These are phyloP conservation scores for Molossus alvarezi DNA, from an alignment of 2,797 vertebrate genomes.

Conservation along the genomic window DNA sequence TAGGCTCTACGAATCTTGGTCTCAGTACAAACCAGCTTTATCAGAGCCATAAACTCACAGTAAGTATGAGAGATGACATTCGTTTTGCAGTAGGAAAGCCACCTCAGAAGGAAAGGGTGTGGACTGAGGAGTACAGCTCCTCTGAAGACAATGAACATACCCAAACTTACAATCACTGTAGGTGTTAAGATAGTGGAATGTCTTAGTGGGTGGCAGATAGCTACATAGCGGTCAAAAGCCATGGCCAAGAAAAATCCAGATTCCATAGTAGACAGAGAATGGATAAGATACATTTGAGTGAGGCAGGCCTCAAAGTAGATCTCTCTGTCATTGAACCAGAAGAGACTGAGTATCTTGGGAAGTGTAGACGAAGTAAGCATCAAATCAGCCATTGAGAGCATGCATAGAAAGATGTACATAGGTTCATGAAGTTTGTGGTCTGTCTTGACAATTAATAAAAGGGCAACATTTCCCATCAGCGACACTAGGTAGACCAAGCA, in stretches of 20 bases:
- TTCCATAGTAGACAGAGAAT: constrained; percentile 77
- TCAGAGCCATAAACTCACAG: constrained; percentile 84
- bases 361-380: constrained; percentile 61
- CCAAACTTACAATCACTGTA: background rate
- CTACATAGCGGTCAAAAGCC: constrained; percentile 75
- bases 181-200: constrained; percentile 66
- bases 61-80: constrained; percentile 78
- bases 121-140: constrained; percentile 66
- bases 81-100: constrained; percentile 75
- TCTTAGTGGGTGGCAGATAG: constrained; percentile 72
- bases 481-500: constrained; percentile 66
- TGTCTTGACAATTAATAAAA: constrained; percentile 73
- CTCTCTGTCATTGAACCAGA: constrained; percentile 77
- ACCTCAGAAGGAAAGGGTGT: constrained; percentile 71
- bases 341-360: constrained; percentile 77
- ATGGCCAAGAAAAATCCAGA: constrained; percentile 77
- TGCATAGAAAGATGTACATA: constrained; percentile 72
- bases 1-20: constrained; percentile 72
- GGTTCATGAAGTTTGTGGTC: constrained; percentile 71
- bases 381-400: constrained; percentile 66
- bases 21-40: constrained; percentile 77
- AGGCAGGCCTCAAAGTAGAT: constrained; percentile 78
- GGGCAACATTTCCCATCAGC: constrained; percentile 70
- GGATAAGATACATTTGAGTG: constrained; percentile 79
- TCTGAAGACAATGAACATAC: constrained; percentile 56